Evolutionary conservation across 2,888 invertebrate genomes (phyloP).

Genomic region (Polyommatus icarus): DNA sequence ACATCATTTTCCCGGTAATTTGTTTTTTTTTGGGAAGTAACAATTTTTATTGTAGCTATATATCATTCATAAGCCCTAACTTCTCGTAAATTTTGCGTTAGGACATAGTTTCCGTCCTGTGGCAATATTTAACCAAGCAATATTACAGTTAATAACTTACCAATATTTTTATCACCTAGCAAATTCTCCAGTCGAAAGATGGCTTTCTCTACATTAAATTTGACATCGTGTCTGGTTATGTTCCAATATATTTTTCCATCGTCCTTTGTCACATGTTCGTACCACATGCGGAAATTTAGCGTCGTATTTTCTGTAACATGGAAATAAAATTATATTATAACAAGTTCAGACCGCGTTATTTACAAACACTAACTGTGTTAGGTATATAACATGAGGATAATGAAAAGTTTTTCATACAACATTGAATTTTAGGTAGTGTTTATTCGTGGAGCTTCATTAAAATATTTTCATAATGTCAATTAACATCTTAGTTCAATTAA

Average conservation of each 20-base stretch:
- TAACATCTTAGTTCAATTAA: not conserved
- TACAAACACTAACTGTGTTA: not conserved
- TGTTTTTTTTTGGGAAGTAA: too few relatives aligned
- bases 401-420: not conserved
- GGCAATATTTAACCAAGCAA: too few relatives aligned
- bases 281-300: slow-evolving; percentile 60
- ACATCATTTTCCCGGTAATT: too few relatives aligned
- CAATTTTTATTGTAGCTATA: too few relatives aligned
- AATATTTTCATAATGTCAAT: not conserved
- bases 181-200: slow-evolving; percentile 60
- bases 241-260: slow-evolving; percentile 65
- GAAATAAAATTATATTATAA: not conserved
- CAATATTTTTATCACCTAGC: slow-evolving; percentile 59
- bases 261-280: slow-evolving; percentile 53
- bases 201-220: slow-evolving; percentile 61
- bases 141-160: slow-evolving; percentile 44
- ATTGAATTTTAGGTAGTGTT: not conserved
- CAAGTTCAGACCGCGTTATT: not conserved
- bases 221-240: slow-evolving; percentile 60
- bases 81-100: too few relatives aligned
- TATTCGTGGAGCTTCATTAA: not conserved
- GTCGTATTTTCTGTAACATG: slow-evolving; percentile 53
- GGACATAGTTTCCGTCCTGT: too few relatives aligned
- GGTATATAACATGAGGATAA: not conserved
- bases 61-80: too few relatives aligned